Evolutionary conservation across 1,140 invertebrate genomes (phyloP), one percentile per base, ranked within the genome.

Genomic region (Ruditapes philippinarum): DNA sequence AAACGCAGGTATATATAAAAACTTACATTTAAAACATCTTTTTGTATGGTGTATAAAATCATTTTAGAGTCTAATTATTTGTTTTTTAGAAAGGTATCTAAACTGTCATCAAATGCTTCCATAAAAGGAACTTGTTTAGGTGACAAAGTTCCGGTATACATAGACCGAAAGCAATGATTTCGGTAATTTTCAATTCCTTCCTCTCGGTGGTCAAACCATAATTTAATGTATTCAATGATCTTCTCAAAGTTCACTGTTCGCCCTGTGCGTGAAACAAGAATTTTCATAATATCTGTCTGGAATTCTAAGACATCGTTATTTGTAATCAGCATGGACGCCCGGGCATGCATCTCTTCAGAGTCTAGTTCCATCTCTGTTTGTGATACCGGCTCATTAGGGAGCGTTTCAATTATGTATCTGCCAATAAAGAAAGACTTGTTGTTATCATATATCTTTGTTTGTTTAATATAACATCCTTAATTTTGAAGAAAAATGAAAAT

Each of bases 281-380:
- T 36, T 40, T 70, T n/a, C 1, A 70, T 25, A 38, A 40, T 3
- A 12, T 33, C 65, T 31, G 74, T 40, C 45, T 78, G 74, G 38
- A 49, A 78, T 0, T 45, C 40, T 5, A 78, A 5, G 25, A 17
- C 3, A 9, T 33, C 74, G 42, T 19, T 3, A 14, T 1, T 0
- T n/a, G 14, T 4, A 28, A 11, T 25, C 12, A 78, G 3, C 12
- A 36, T 28, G 14, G 33, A 31, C 17, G 25, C 36, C 17, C 49
- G 40, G 17, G n/a, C 11, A 2, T 40, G 22, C 74, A 40, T 51
- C 12, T 2, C 17, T 19, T 49, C 33, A 9, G 11, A 25, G 25
- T 78, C 74, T 31, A 22, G 42, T 19, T 78, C 74, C 74, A 78
- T 78, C 25, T 78, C 42, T 54, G 33, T 17, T 42, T 51, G 31